Conservation (phyloP, 2,113 vertebrate species). For the Zapus hudsonius region DNA sequence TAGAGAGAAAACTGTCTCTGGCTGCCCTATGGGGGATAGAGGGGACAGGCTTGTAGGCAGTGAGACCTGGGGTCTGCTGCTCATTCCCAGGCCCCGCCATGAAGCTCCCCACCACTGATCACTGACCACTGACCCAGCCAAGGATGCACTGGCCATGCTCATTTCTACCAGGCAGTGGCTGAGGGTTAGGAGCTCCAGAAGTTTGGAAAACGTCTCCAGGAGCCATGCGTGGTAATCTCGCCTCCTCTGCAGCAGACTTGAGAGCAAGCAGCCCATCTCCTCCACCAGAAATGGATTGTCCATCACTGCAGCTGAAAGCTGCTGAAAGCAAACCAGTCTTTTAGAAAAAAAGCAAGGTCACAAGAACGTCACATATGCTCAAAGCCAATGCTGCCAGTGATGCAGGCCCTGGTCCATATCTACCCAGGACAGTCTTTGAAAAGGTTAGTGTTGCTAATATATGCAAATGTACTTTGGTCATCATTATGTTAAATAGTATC, state of each 20-base stretch:
- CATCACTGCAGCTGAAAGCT: constrained; percentile 84
- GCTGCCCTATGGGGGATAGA: not conserved
- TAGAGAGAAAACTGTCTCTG: not conserved
- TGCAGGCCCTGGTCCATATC: not conserved
- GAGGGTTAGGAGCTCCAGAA: constrained; percentile 86
- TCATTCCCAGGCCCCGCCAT: not conserved
- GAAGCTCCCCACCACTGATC: not conserved
- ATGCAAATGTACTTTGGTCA: not conserved
- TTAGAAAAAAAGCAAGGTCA: not conserved
- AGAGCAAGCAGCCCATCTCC: constrained; percentile 70
- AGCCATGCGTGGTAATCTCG: constrained; percentile 75
- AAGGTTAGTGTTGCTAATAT: not conserved
- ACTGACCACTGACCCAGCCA: constrained; percentile 84
- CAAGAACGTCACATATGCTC: not conserved
- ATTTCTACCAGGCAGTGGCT: constrained; percentile 82
- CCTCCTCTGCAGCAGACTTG: constrained; percentile 50
- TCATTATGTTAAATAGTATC: not conserved
- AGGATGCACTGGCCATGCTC: constrained; percentile 75
- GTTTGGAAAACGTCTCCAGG: constrained; percentile 83
- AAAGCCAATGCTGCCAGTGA: not conserved
- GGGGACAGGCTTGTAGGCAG: not conserved
- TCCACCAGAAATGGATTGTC: constrained; percentile 74
- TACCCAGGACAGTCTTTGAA: not conserved
- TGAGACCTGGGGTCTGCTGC: not conserved
- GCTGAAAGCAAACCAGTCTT: constrained; percentile 73